Evolutionary conservation across 1,140 invertebrate genomes (phyloP).

Genomic region (Arion vulgaris): DNA sequence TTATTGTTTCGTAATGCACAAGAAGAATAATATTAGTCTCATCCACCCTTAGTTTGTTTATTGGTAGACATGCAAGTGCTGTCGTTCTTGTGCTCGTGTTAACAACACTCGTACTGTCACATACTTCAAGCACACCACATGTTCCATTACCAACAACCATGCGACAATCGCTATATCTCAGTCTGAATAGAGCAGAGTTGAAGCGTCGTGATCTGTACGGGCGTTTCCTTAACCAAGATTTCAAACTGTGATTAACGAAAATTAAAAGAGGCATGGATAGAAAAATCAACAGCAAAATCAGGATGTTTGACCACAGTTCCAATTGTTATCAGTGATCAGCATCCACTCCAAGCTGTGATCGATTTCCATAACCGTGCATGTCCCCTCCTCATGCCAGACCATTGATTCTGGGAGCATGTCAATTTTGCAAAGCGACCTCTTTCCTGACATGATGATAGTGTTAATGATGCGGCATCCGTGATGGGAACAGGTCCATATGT

Average conservation of each 20-base stretch:
- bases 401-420: conserved; percentile 11
- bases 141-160: no score
- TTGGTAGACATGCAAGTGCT: no score
- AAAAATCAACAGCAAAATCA: neutral
- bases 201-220: neutral
- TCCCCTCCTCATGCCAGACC: neutral
- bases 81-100: no score
- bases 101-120: no score
- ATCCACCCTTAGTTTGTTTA: no score
- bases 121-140: no score
- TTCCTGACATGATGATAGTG: conserved; percentile 10
- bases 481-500: neutral
- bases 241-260: neutral
- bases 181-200: neutral
- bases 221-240: neutral
- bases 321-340: conserved; percentile 25
- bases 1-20: no score
- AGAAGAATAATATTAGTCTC: no score
- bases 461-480: neutral
- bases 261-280: neutral
- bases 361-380: conserved; percentile 6
- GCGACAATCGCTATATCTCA: no score
- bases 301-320: conserved; percentile 21
- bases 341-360: conserved; percentile 5
- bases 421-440: neutral